Conservation (phyloP, 2,888 invertebrate genomes). For the Drosophila testacea region DNA sequence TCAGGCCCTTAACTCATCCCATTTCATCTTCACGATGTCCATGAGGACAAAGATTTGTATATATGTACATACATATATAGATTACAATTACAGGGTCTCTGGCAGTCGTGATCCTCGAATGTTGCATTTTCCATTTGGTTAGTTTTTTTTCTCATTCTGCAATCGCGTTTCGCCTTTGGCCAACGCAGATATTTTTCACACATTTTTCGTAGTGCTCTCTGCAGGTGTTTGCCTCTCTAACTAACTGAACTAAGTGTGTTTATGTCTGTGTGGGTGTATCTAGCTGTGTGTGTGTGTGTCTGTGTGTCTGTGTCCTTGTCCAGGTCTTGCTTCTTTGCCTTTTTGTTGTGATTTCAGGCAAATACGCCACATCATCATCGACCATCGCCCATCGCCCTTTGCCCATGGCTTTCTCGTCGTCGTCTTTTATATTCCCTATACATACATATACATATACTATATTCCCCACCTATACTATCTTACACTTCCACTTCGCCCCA, state of each 20-base stretch:
- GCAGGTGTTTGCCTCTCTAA: conserved; percentile 26
- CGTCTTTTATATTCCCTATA: neutral
- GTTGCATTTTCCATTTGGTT: neutral
- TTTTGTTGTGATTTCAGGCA: conserved; percentile 58
- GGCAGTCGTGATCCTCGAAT: neutral
- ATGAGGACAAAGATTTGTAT: too few species aligned
- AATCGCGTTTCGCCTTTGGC: conserved; percentile 61
- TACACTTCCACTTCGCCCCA: neutral
- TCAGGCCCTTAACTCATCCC: neutral
- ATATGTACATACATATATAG: too few species aligned
- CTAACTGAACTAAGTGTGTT: conserved; percentile 9
- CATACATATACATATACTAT: neutral
- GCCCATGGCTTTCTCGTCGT: neutral
- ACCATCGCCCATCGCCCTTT: conserved; percentile 9
- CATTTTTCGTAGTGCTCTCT: conserved; percentile 51
- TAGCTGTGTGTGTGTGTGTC: conserved; percentile 12
- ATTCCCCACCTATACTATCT: neutral
- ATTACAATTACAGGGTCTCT: neutral
- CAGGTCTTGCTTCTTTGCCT: conserved; percentile 16
- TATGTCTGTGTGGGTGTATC: conserved; percentile 17
- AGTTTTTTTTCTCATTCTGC: conserved; percentile 27
- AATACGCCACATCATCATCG: conserved; percentile 8
- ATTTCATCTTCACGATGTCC: too few species aligned
- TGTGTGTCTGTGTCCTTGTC: conserved; percentile 36
- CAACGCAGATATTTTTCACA: conserved; percentile 71